phyloP scores from a whole-genome alignment of 2,888 invertebrate genomes.

The Branchipolynoe longqiensis region DNA sequence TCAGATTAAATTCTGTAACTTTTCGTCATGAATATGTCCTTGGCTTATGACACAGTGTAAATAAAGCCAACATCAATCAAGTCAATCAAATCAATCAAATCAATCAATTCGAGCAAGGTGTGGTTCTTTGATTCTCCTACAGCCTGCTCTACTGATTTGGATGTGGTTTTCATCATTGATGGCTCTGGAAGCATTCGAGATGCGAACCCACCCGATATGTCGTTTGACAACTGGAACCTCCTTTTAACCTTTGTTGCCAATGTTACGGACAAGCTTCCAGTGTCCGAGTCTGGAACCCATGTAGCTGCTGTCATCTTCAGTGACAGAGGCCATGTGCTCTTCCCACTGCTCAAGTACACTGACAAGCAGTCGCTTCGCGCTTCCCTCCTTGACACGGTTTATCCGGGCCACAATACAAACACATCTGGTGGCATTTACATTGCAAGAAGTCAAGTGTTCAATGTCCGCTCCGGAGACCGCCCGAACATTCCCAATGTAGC shows the following conservation, averaged over 20 bases:
- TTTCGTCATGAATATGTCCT: no score
- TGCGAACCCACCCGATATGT: conserved; percentile 33
- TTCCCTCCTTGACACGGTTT: conserved; percentile 31
- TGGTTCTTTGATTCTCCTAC: no score
- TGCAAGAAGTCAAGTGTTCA: conserved; percentile 52
- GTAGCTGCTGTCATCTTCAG: conserved; percentile 2
- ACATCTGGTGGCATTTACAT: conserved; percentile 59
- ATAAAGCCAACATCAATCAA: no score
- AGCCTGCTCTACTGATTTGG: not conserved
- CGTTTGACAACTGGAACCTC: conserved; percentile 41
- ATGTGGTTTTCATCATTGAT: conserved; percentile 46
- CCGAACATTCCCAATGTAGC: conserved; percentile 33
- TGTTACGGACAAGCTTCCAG: conserved; percentile 1
- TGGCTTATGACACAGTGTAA: no score
- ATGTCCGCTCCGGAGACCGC: conserved; percentile 44
- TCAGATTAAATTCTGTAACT: no score
- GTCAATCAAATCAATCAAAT: no score
- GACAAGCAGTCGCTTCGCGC: not conserved
- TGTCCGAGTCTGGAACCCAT: conserved; percentile 2
- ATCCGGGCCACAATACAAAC: conserved; percentile 60
- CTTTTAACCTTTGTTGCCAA: conserved; percentile 28
- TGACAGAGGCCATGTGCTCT: conserved; percentile 8
- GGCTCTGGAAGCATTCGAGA: conserved; percentile 37
- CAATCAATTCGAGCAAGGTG: no score
- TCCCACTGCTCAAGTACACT: conserved; percentile 8